Evolutionary conservation across 2,113 vertebrate species (phyloP).

Genomic region (Polypterus bichir): DNA sequence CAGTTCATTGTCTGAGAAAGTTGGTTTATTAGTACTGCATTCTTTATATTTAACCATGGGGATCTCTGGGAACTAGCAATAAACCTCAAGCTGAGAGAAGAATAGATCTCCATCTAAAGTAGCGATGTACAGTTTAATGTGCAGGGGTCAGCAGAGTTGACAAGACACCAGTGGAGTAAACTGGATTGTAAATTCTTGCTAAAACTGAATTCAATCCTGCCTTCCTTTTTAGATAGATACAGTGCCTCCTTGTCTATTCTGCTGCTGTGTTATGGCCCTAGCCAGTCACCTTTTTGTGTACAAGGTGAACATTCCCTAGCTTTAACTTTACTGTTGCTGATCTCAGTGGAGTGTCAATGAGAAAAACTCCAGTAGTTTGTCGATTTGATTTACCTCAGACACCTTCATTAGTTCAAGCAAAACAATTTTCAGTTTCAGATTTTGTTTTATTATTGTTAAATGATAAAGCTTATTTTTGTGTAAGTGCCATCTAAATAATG

Average conservation of each 20-base stretch:
- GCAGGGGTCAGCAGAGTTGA: conserved; percentile 34
- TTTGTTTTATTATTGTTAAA: too few species aligned
- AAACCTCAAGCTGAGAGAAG: background rate
- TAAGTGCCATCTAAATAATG: too few species aligned
- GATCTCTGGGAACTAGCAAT: background rate
- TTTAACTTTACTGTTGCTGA: too few species aligned
- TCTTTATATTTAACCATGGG: background rate
- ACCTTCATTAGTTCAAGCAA: too few species aligned
- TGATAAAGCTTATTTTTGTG: too few species aligned
- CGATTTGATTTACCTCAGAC: too few species aligned
- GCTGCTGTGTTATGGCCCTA: too few species aligned
- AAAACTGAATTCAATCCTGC: background rate
- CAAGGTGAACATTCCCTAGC: too few species aligned
- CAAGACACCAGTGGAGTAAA: background rate
- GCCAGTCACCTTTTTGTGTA: too few species aligned
- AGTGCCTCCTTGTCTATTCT: background rate
- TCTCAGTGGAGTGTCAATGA: too few species aligned
- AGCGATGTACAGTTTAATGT: conserved; percentile 41
- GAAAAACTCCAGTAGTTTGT: too few species aligned
- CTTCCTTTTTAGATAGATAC: background rate
- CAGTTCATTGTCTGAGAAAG: background rate
- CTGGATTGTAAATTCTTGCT: background rate
- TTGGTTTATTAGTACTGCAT: background rate
- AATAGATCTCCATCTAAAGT: conserved; percentile 36
- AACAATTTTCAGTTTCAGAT: too few species aligned